These are phyloP conservation scores for Cheirogaleus medius DNA, from an alignment of 2,113 vertebrate genomes.

Conservation along the genomic window DNA sequence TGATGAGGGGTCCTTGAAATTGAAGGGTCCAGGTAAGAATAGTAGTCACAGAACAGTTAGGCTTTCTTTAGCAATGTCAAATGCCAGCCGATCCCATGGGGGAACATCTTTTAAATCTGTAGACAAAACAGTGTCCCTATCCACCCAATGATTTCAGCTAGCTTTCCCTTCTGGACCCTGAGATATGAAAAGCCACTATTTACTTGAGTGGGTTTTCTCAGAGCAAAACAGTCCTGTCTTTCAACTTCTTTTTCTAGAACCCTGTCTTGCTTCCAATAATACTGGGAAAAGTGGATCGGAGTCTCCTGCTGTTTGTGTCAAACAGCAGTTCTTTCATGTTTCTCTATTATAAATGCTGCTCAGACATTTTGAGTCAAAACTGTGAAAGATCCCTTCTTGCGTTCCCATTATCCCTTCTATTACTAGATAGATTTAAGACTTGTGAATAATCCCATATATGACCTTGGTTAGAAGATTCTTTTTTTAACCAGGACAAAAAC, in stretches of 20 bases:
- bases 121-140: not conserved
- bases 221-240: not conserved
- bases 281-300: conserved; percentile 5
- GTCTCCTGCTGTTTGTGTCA: conserved; percentile 41
- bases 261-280: not conserved
- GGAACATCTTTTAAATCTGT: not conserved
- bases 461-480: conserved; percentile 50
- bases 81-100: not conserved
- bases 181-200: not conserved
- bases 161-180: not conserved
- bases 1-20: not conserved
- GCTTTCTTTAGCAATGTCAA: not conserved
- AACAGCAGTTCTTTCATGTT: conserved; percentile 49
- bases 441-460: conserved; percentile 51
- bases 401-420: conserved; percentile 43
- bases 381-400: conserved; percentile 49
- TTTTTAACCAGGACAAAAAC: conserved; percentile 56
- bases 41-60: not conserved
- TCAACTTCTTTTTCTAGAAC: conserved; percentile 39
- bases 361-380: conserved; percentile 65
- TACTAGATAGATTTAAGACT: conserved; percentile 57
- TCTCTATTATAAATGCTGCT: conserved; percentile 39
- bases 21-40: not conserved
- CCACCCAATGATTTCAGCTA: not conserved
- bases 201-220: not conserved